Evolutionary conservation across 2,797 vertebrate genomes (phyloP).

Genomic region (Myiotriccus ornatus): DNA sequence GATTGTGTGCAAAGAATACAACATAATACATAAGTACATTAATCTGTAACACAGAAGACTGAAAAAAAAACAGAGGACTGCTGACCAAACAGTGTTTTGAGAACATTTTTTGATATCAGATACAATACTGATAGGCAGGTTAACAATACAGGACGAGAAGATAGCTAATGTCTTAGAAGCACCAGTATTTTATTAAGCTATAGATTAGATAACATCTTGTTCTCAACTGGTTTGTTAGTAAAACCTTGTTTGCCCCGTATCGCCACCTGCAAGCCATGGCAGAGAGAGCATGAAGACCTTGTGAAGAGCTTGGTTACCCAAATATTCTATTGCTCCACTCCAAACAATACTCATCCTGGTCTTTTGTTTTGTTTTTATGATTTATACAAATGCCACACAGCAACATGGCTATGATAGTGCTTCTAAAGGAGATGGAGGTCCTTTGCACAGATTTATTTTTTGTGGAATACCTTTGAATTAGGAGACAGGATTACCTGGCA

Average conservation of each 20-base stretch:
- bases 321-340: not conserved
- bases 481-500: not conserved
- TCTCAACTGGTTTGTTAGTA: not conserved
- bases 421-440: not conserved
- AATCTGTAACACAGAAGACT: not conserved
- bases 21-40: not conserved
- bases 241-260: not conserved
- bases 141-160: not conserved
- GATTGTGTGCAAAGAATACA: not conserved
- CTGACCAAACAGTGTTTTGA: not conserved
- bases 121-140: not conserved
- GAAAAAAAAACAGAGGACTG: not conserved
- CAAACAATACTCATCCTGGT: not conserved
- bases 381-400: not conserved
- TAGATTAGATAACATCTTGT: slow-evolving; percentile 19
- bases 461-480: not conserved
- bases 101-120: not conserved
- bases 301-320: not conserved
- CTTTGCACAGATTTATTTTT: not conserved
- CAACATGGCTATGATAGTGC: not conserved
- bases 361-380: not conserved
- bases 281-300: not conserved
- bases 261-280: not conserved
- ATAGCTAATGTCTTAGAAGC: not conserved
- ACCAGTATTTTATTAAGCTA: slow-evolving; percentile 23